These are phyloP conservation scores for Drosophila ambigua DNA, from an alignment of 1,140 invertebrate genomes.

Conservation along the genomic window DNA sequence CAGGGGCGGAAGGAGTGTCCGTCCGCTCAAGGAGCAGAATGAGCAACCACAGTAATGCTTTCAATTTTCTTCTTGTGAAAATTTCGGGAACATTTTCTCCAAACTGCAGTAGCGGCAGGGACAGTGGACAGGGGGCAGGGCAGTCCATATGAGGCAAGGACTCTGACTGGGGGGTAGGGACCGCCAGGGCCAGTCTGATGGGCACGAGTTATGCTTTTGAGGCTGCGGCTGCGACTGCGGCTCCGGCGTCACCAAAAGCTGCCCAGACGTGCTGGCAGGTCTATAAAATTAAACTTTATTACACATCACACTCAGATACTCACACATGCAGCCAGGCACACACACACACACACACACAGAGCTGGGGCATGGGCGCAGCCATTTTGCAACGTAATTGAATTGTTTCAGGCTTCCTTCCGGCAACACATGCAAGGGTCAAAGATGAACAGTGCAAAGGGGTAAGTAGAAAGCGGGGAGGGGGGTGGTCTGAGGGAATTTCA, in stretches of 20 bases:
- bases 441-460: constrained; percentile 15
- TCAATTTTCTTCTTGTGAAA: constrained; percentile 66
- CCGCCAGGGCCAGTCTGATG: constrained; percentile 46
- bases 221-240: constrained; percentile 59
- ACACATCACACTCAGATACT: constrained; percentile 56
- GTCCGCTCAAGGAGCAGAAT: constrained; percentile 23
- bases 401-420: constrained; percentile 67
- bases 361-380: constrained; percentile 30
- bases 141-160: too few relatives aligned
- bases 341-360: constrained; percentile 14
- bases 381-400: constrained; percentile 79
- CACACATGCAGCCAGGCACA: constrained; percentile 1
- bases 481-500: constrained; percentile 26
- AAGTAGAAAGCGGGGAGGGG: neutral
- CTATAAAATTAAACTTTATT: constrained; percentile 82
- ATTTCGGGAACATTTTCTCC: constrained; percentile 39
- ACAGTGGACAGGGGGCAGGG: constrained; percentile 2
- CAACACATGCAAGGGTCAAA: constrained; percentile 46
- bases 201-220: constrained; percentile 74
- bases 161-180: neutral
- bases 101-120: constrained; percentile 25
- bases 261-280: constrained; percentile 71
- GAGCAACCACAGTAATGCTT: constrained; percentile 67
- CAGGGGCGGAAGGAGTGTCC: neutral
- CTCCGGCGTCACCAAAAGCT: constrained; percentile 67